Percentiles rank a stretch among this genome's conserved stretches.
These are phyloP conservation scores for Pseudomyrmex gracilis DNA, from an alignment of 1,140 invertebrate genomes.

Conservation along the genomic window DNA sequence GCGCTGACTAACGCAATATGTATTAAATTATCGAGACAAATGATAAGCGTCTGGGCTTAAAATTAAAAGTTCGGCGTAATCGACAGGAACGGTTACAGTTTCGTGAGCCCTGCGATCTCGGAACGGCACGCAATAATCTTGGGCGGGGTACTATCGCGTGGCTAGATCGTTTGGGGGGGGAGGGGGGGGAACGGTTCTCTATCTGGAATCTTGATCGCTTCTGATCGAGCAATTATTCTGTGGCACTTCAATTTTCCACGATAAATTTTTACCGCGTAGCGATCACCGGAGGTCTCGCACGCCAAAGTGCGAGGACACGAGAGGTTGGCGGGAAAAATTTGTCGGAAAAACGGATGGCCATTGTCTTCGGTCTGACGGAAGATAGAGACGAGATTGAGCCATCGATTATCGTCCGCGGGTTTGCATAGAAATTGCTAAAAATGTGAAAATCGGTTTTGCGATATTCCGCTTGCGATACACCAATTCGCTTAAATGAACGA, in stretches of 20 bases:
- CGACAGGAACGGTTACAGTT: constrained; percentile 36
- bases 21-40: neutral
- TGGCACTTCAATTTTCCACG: constrained; percentile 66
- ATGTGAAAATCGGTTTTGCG: constrained; percentile 28
- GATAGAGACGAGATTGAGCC: constrained; percentile 50
- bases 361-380: constrained; percentile 51
- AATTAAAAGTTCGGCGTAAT: constrained; percentile 52
- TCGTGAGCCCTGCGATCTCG: constrained; percentile 49
- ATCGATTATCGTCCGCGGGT: constrained; percentile 55
- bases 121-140: constrained; percentile 65
- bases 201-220: constrained; percentile 64
- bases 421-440: constrained; percentile 57
- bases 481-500: constrained; percentile 26
- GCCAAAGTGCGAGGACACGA: constrained; percentile 10
- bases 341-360: constrained; percentile 52
- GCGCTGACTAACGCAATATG: neutral
- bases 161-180: constrained; percentile 46
- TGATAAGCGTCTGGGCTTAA: neutral
- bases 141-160: constrained; percentile 56
- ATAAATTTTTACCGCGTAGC: constrained; percentile 52
- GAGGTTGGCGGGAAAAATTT: constrained; percentile 48
- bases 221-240: constrained; percentile 69
- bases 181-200: neutral
- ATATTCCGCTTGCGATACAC: constrained; percentile 12
- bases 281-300: constrained; percentile 14